These are phyloP conservation scores for Pavo muticus DNA, from an alignment of 2,113 vertebrate species.

Conservation along the genomic window DNA sequence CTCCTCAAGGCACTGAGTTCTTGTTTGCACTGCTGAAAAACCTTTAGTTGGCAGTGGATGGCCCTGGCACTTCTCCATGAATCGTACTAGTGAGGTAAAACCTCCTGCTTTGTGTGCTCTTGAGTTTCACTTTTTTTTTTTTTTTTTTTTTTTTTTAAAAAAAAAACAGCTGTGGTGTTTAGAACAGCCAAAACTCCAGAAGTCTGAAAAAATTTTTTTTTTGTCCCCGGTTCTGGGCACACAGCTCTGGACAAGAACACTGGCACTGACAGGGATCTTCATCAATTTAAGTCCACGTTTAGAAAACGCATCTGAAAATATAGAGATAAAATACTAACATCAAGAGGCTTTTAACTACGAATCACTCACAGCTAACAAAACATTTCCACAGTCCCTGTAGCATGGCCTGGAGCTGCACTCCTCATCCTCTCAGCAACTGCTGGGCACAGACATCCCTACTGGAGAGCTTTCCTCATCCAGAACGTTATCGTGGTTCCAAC, in stretches of 20 bases:
- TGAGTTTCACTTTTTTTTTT: neutral
- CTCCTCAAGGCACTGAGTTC: neutral
- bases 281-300: neutral
- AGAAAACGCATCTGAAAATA: neutral
- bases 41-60: neutral
- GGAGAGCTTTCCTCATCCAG: neutral
- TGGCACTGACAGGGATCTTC: neutral
- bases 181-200: neutral
- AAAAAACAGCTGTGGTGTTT: neutral
- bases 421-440: neutral
- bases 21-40: neutral
- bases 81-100: neutral
- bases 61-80: neutral
- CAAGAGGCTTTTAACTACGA: neutral
- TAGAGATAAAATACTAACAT: neutral
- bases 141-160: no score
- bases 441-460: neutral
- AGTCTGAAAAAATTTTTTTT: neutral
- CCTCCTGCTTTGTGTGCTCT: neutral
- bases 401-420: neutral
- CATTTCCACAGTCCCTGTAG: neutral
- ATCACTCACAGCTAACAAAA: neutral
- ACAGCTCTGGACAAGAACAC: neutral
- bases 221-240: neutral
- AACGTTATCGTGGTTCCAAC: neutral